Conservation (phyloP, 2,797 vertebrate species). For the Sebastes dallii region DNA sequence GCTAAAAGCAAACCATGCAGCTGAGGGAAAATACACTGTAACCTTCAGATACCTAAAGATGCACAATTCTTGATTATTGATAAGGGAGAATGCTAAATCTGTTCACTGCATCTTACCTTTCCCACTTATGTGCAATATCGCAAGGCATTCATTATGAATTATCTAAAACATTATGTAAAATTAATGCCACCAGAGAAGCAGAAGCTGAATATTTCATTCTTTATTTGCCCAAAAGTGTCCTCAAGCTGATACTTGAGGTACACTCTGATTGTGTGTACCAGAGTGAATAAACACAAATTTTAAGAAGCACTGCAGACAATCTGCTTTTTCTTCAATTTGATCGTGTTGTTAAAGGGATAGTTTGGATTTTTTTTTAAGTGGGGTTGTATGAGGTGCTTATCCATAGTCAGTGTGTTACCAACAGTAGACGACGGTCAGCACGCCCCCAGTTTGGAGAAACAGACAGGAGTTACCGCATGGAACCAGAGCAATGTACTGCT, state of each 20-base stretch:
- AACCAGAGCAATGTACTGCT: no score
- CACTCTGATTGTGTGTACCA: neutral
- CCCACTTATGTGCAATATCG: slow-evolving; percentile 1
- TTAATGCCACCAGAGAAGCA: slow-evolving; percentile 27
- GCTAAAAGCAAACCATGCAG: slow-evolving; percentile 11
- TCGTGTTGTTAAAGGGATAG: neutral
- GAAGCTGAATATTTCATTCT: slow-evolving; percentile 41
- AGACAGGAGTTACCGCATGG: no score
- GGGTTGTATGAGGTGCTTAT: no score
- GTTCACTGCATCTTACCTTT: slow-evolving; percentile 7
- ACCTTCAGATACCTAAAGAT: slow-evolving; percentile 13
- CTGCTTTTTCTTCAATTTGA: neutral
- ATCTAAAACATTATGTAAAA: slow-evolving; percentile 47
- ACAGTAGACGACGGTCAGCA: no score
- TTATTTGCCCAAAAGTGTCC: slow-evolving; percentile 40
- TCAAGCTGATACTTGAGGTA: slow-evolving; percentile 11
- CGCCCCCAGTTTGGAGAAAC: no score
- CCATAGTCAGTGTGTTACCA: no score
- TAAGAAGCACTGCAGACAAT: slow-evolving; percentile 1
- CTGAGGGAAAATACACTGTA: slow-evolving; percentile 2
- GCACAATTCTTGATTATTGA: neutral
- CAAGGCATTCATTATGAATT: slow-evolving; percentile 32
- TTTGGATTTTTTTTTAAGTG: no score
- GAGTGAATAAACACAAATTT: slow-evolving; percentile 5
- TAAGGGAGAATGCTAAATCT: neutral